phyloP scores from a whole-genome alignment of 1,140 invertebrate species.

The Drosophila navojoa region DNA sequence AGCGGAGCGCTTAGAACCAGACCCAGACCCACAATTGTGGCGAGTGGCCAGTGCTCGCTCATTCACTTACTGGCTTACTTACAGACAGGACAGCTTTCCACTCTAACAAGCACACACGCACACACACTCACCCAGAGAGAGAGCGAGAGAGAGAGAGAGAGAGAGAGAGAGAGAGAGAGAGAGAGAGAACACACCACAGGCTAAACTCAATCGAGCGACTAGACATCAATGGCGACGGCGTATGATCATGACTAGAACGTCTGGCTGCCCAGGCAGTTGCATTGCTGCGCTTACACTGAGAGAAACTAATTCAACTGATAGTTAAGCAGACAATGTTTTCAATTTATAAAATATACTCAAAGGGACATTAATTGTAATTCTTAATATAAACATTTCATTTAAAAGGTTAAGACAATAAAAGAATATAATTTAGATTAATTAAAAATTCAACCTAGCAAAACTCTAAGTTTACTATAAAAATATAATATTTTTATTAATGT shows the following conservation, averaged over 20 bases:
- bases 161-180: too few species aligned
- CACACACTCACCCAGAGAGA: not conserved
- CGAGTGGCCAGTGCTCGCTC: slow-evolving; percentile 44
- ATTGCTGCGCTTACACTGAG: not conserved
- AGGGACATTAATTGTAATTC: too few species aligned
- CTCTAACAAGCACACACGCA: slow-evolving; percentile 61
- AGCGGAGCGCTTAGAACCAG: not conserved
- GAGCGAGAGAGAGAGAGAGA: too few species aligned
- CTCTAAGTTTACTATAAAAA: too few species aligned
- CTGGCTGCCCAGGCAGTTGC: slow-evolving; percentile 3
- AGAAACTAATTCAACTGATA: too few species aligned
- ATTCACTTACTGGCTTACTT: slow-evolving; percentile 80
- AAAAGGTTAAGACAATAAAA: too few species aligned
- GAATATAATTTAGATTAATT: too few species aligned
- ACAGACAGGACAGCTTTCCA: slow-evolving; percentile 49
- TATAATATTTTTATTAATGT: too few species aligned
- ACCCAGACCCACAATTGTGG: not conserved
- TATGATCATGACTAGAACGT: slow-evolving; percentile 38
- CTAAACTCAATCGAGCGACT: slow-evolving; percentile 59
- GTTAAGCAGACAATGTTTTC: too few species aligned
- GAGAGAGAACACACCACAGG: not conserved
- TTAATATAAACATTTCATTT: too few species aligned
- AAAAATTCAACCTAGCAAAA: too few species aligned
- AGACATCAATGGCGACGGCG: slow-evolving; percentile 72
- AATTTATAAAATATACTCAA: too few species aligned